These are phyloP conservation scores for Heliconius sara DNA, from an alignment of 2,888 invertebrate species.

Conservation along the genomic window DNA sequence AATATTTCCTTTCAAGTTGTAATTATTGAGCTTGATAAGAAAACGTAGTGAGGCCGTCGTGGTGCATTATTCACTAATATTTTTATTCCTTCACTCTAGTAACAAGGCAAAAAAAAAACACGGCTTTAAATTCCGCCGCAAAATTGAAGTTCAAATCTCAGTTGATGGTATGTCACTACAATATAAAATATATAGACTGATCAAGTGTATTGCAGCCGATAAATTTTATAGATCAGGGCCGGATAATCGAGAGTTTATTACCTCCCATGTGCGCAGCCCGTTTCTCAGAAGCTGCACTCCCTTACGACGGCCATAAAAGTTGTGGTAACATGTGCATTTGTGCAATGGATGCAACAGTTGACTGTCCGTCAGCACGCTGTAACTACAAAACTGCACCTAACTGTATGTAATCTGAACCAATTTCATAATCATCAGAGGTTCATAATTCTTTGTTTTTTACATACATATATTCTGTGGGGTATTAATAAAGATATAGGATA, in stretches of 20 bases:
- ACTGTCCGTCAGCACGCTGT: slow-evolving; percentile 21
- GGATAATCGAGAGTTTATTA: slow-evolving; percentile 75
- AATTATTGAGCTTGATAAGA: no score
- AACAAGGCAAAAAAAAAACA: no score
- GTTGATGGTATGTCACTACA: background rate
- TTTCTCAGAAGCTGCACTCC: slow-evolving; percentile 76
- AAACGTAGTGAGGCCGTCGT: no score
- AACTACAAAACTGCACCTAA: slow-evolving; percentile 15
- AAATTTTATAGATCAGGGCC: slow-evolving; percentile 57
- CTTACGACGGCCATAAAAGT: slow-evolving; percentile 77
- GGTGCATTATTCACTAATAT: no score
- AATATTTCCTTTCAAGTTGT: no score
- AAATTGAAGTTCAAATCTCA: no score
- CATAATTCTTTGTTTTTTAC: no score
- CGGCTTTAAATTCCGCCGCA: no score
- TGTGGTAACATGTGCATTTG: slow-evolving; percentile 79
- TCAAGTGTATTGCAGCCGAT: slow-evolving; percentile 35
- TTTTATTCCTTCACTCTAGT: no score
- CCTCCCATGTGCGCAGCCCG: slow-evolving; percentile 73
- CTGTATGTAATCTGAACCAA: background rate
- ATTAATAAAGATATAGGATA: no score
- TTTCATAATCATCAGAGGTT: no score
- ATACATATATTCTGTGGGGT: no score
- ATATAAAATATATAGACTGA: slow-evolving; percentile 5
- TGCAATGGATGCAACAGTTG: slow-evolving; percentile 42